Base-by-base conservation (phyloP, 2,888 invertebrate genomes). In the Tetragonisca angustula region DNA sequence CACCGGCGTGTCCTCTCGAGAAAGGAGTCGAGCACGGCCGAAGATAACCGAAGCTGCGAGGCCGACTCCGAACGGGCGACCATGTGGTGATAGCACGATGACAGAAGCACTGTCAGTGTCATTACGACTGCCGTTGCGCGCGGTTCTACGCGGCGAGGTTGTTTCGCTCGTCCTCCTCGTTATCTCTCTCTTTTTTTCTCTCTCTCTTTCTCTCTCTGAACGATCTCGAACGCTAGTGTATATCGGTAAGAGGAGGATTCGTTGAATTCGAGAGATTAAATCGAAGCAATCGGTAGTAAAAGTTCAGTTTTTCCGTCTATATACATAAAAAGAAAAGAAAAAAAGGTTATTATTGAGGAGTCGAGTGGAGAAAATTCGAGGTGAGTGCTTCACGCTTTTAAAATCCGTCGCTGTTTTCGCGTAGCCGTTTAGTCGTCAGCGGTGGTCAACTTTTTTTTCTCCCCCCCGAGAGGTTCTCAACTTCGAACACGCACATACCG, bases 21-120 rank as follows among this genome's bases (percentile, higher is more conserved):
- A 85, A 79, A 79, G 83, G 79, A 84, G 71, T 50, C 89, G 88
- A 89, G 71, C 69, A 56, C n/a, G 36, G 50, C 87, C 89, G 90
- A 86, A 83, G 54, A 72, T 70, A 13, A 69, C 74, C 88, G 89
- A 88, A 81, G 83, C 24, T 5, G 74, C 84, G 80, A 79, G 80
- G 59, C 79, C 90, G 89, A 84, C 61, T 43, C 64, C 75, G 76
- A 65, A 64, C 80, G 79, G 43, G 73, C 85, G 87, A 88, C 92
- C 91, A 91, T 91, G 91, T 91, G 91, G 89, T 92, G 93, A 92
- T 93, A 92, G 91, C 91, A 84, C 91, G 91, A 92, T 92, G 93
- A 93, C 92, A 93, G 93, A 90, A 92, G 87, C 91, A 91, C 92
- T 94, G 94, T 94, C 94, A 94, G 94, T 94, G 94, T 93, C 94